Evolutionary conservation across 35 echinoderm and acorn worm species (phyloP), one percentile per base, ranked within the genome.

Genomic region (Holothuria glaberrima): DNA sequence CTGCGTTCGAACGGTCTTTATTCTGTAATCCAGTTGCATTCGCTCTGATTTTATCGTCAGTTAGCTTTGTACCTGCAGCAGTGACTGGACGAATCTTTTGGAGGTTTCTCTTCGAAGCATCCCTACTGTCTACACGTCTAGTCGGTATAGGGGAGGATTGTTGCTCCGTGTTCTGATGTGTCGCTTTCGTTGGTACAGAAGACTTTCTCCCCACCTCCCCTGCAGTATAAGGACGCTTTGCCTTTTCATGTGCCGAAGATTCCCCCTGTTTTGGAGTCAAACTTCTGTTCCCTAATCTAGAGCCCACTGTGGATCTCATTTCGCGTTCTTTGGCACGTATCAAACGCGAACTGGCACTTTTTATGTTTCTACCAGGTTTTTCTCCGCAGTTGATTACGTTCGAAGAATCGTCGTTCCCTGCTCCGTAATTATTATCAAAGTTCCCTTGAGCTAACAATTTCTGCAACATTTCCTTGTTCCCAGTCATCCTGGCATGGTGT

Each of bases 401-500:
- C 12, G 64, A 30, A 6, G 59, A 59, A 58, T 59, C n/a, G 71
- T 86, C 90, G 27, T 72, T 58, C 30, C 81, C 80, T 18, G 57
- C 71, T 29, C 48, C 52, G 31, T 82, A 72, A 58, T 77, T 87
- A 46, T 71, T 86, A 30, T 90, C 83, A 59, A 88, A 98, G 74
- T 92, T 94, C 26, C 94, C 93, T 30, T 92, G 80, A 41, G 30
- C 73, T 14, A 94, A 59, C n/a, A 98, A 68, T 45, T 98, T 73
- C 58, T 82, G 73, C 44, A 98, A 58, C 87, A 94, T 90, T 28
- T 98, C 96, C 58, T 45, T 90, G 52, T 98, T 94, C 7, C 88
- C 90, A 32, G 91, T 98, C 93, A 95, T 88, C 38, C 96, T 76
- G 27, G 96, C 96, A 50, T 98, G 91, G 60, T 75, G 88, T 35